A percentile compares a stretch with the other conserved stretches of the same genome.
These are phyloP conservation scores for Gymnobelideus leadbeateri DNA, from an alignment of 2,113 vertebrate genomes.

Conservation along the genomic window DNA sequence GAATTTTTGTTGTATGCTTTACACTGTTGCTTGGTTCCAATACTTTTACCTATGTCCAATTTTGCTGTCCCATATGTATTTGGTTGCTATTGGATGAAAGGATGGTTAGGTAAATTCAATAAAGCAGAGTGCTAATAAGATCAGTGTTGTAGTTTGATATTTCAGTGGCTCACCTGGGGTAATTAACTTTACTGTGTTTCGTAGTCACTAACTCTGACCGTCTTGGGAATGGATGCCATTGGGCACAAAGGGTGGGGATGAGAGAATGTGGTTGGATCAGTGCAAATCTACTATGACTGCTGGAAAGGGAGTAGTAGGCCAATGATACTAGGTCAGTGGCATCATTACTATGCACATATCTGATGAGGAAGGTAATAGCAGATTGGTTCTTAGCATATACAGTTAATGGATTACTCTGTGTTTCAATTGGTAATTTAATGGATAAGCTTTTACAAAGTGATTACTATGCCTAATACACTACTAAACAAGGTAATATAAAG, in stretches of 20 bases:
- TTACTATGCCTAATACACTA: not conserved
- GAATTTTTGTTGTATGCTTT: not conserved
- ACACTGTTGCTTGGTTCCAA: not conserved
- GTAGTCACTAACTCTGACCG: not conserved
- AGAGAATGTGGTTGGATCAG: not conserved
- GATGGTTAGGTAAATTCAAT: not conserved
- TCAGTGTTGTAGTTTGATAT: not conserved
- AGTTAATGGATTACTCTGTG: not conserved
- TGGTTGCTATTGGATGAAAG: not conserved
- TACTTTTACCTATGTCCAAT: not conserved
- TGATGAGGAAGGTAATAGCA: not conserved
- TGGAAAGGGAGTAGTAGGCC: not conserved
- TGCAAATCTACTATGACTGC: not conserved
- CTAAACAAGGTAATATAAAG: not conserved
- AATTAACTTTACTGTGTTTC: not conserved
- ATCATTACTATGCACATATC: not conserved
- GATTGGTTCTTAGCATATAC: not conserved
- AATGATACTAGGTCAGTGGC: not conserved
- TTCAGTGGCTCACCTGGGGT: not conserved
- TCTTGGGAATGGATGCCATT: not conserved
- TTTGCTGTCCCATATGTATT: not conserved
- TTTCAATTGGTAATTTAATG: not conserved
- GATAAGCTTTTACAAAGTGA: not conserved
- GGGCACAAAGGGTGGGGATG: not conserved
- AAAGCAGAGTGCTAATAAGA: not conserved